Percentiles rank a stretch among this genome's conserved stretches.
These are phyloP conservation scores for Seriola dumerili DNA, from an alignment of 2,113 vertebrate species.

Conservation along the genomic window DNA sequence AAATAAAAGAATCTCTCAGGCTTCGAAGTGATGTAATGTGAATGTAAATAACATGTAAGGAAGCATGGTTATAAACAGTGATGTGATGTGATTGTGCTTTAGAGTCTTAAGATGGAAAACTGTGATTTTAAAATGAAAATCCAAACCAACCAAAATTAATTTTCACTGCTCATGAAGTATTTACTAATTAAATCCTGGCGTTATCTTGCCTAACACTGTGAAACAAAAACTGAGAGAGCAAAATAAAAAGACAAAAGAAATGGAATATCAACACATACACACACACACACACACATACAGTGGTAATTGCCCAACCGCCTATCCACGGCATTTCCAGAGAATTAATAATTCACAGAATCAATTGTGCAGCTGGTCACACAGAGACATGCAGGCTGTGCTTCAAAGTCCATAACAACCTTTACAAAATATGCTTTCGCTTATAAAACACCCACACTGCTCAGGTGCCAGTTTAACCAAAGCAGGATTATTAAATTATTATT, in stretches of 20 bases:
- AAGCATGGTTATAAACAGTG: neutral
- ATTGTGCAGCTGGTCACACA: conserved; percentile 14
- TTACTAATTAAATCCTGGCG: conserved; percentile 8
- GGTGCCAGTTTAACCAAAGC: neutral
- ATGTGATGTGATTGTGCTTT: neutral
- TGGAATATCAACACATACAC: neutral
- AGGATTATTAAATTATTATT: neutral
- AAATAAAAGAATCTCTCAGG: neutral
- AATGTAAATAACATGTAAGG: neutral
- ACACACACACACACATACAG: neutral
- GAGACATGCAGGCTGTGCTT: conserved; percentile 8
- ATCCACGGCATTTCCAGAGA: conserved; percentile 18
- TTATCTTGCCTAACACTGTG: neutral
- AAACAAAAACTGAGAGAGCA: conserved; percentile 5
- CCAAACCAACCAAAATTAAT: neutral
- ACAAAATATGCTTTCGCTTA: neutral
- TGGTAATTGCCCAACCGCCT: conserved; percentile 11
- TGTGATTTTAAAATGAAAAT: neutral
- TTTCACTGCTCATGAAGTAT: neutral
- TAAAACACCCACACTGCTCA: neutral
- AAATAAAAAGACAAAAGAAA: neutral
- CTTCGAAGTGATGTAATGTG: neutral
- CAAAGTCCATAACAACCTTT: conserved; percentile 11
- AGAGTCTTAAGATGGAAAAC: neutral
- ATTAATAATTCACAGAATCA: conserved; percentile 38